These are phyloP conservation scores for Melanotaenia pygmaea DNA, from an alignment of 2,797 vertebrate species.

Conservation along the genomic window DNA sequence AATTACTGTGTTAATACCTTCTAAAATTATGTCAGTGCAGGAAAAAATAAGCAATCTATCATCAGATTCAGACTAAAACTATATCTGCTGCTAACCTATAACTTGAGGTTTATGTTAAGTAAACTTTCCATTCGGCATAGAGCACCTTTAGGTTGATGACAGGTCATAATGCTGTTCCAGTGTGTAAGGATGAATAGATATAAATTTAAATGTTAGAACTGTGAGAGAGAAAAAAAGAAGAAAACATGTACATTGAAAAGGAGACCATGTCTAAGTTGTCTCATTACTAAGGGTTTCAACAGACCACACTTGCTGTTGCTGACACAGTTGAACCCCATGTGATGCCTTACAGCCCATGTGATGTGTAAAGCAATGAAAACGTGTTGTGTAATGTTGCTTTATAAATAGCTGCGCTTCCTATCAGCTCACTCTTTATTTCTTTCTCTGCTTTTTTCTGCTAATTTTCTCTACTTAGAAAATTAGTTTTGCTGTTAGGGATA, in stretches of 20 bases:
- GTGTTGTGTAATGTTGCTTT: background rate
- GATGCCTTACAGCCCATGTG: slow-evolving; percentile 7
- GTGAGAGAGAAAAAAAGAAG: too few species aligned
- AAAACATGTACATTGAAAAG: background rate
- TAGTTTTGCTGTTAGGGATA: background rate
- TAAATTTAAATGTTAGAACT: background rate
- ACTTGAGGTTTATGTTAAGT: background rate
- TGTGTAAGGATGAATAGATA: background rate
- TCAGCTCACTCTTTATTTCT: background rate
- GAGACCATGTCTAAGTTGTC: background rate
- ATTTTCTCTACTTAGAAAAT: background rate
- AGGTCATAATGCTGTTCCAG: background rate
- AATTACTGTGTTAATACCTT: background rate
- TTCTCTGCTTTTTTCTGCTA: too few species aligned
- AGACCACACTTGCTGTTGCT: slow-evolving; percentile 19
- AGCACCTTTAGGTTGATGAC: background rate
- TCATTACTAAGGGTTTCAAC: background rate
- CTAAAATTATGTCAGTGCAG: background rate
- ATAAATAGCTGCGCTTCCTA: background rate
- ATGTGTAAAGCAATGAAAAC: slow-evolving; percentile 6
- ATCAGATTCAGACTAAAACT: slow-evolving; percentile 4
- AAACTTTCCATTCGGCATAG: background rate
- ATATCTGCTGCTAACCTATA: background rate
- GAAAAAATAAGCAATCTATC: background rate
- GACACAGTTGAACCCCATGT: slow-evolving; percentile 15